phyloP scores from a whole-genome alignment of 2,113 vertebrate genomes.

The Polypterus senegalus region DNA sequence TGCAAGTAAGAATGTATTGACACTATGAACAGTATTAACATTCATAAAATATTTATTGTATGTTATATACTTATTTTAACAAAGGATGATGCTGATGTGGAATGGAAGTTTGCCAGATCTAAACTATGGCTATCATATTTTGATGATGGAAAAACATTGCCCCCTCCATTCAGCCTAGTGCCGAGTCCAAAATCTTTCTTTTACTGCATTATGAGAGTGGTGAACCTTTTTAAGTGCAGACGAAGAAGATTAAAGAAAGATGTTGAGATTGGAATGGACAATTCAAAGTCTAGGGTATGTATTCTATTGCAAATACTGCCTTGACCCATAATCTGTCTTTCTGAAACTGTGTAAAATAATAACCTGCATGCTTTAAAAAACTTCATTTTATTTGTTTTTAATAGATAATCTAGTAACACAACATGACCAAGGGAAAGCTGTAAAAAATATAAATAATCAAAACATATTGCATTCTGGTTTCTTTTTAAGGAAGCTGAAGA shows the following conservation, averaged over 20 bases:
- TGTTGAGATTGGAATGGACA: slow-evolving; percentile 65
- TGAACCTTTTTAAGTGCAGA: slow-evolving; percentile 58
- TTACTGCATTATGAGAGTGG: slow-evolving; percentile 56
- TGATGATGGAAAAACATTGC: slow-evolving; percentile 75
- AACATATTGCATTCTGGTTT: no score
- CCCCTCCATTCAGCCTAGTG: slow-evolving; percentile 74
- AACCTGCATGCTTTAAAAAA: no score
- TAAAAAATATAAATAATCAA: no score
- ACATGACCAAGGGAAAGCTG: no score
- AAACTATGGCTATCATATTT: slow-evolving; percentile 81
- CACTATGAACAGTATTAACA: no score
- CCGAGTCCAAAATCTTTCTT: slow-evolving; percentile 77
- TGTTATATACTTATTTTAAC: slow-evolving; percentile 10
- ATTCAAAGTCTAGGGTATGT: slow-evolving; percentile 72
- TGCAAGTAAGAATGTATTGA: no score
- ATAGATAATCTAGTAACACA: no score
- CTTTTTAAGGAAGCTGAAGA: no score
- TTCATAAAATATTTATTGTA: slow-evolving; percentile 4
- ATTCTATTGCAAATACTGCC: neutral
- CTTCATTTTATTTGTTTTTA: no score
- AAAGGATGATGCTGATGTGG: slow-evolving; percentile 77
- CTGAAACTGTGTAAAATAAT: no score
- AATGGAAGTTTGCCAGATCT: slow-evolving; percentile 80
- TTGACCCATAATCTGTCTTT: no score
- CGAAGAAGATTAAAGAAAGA: slow-evolving; percentile 60